Base-by-base conservation (phyloP, 1,140 invertebrate species). In the Chrysomallon squamiferum region DNA sequence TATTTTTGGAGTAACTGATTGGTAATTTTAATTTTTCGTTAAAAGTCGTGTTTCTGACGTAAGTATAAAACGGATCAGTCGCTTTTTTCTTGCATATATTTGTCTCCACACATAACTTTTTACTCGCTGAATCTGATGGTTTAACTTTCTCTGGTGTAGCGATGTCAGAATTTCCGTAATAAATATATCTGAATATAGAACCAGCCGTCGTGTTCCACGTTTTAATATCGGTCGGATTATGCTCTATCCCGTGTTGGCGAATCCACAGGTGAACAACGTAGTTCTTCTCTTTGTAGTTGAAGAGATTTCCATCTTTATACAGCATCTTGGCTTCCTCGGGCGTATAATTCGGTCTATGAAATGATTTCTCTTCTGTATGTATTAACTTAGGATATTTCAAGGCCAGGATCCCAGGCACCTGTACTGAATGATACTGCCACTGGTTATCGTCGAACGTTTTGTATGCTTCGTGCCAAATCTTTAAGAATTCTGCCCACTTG, bases 381-480 rank as follows among this genome's bases (percentile, higher is more conserved):
- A 47, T 47, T 47, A 47, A 22, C 1, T 47, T 47, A 22, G 45
- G 45, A 22, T 47, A 47, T 9, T 47, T 47, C n/a, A 20, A 22
- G 2, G 45, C 45, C 3, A 47, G 15, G 1, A 5, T 7, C n/a
- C n/a, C 45, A 4, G 45, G 45, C 5, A 47, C n/a, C 9, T 11
- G 0, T n/a, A 47, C 18, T 25, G 64, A 59, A 41, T 62, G 59
- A 9, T 33, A 25, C 3, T 38, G 59, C 65, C 65, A 67, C 13
- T 33, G 29, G 22, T 59, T 25, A 9, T n/a, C 45, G 7, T 62
- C 32, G 32, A 41, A 62, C 13, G 25, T 59, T 13, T 41, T 50
- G 49, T 67, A 67, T 9, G 25, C 35, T 18, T 29, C 27, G 27
- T 56, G 49, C 59, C 65, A 67, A 22, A 56, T 62, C 25, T 32